These are phyloP conservation scores for Eugnorisma glareosa DNA, from an alignment of 2,888 invertebrate genomes.

Conservation along the genomic window DNA sequence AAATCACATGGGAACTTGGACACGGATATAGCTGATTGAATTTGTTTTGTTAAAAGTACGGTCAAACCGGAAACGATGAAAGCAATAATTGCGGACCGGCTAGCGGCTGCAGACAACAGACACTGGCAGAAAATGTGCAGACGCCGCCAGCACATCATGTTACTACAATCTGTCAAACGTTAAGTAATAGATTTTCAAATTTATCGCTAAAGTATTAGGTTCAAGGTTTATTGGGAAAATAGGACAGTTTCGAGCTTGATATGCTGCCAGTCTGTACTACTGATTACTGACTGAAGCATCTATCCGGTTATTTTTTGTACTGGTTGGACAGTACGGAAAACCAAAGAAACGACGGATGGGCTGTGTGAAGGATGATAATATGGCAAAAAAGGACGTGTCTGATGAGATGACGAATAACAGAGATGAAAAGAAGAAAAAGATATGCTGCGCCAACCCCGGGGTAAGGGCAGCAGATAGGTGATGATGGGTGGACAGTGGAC, in stretches of 20 bases:
- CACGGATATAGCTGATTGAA: neutral
- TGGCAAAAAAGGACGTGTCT: neutral
- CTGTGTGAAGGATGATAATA: neutral
- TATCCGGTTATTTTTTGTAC: neutral
- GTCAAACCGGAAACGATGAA: neutral
- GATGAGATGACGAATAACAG: neutral
- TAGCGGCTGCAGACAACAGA: neutral
- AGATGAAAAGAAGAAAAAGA: neutral
- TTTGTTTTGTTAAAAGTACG: neutral
- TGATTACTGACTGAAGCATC: neutral
- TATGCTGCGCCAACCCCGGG: neutral
- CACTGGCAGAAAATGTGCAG: neutral
- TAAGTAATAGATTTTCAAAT: too few species aligned
- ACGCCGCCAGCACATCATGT: too few species aligned
- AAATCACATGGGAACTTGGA: conserved; percentile 33
- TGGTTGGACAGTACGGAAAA: neutral
- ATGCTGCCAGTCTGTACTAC: neutral
- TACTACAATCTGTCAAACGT: too few species aligned
- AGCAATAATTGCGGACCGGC: neutral
- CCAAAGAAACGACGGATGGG: neutral
- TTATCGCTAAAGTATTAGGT: too few species aligned
- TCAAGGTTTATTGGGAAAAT: too few species aligned
- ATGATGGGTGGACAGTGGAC: neutral
- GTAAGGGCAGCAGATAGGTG: neutral
- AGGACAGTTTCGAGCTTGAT: too few species aligned